Percentiles rank a stretch among this genome's conserved stretches.
Evolutionary conservation across 2,888 invertebrate species (phyloP).

Genomic region (Diadegma fenestrale): DNA sequence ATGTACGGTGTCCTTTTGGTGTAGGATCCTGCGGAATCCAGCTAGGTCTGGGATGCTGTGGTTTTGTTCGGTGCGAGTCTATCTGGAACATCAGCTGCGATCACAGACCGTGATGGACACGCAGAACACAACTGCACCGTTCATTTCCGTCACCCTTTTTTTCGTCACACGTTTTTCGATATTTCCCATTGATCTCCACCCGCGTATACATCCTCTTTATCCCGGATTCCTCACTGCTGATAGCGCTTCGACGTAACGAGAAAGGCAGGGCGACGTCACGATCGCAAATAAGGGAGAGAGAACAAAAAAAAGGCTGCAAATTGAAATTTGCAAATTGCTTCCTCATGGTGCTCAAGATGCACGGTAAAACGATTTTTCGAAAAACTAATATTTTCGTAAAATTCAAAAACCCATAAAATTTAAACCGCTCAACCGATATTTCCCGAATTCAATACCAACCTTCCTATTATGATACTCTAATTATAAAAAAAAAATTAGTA

Average conservation of each 20-base stretch:
- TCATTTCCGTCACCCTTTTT: neutral
- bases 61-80: conserved; percentile 8
- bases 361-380: too few species aligned
- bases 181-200: neutral
- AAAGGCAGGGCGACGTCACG: neutral
- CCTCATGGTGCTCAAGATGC: too few species aligned
- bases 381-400: too few species aligned
- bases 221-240: neutral
- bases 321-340: too few species aligned
- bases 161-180: conserved; percentile 11
- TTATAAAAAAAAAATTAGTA: too few species aligned
- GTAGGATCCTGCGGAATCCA: conserved; percentile 11
- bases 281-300: neutral
- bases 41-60: conserved; percentile 25
- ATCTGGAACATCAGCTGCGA: conserved; percentile 9
- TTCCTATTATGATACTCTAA: too few species aligned
- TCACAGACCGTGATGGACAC: conserved; percentile 10
- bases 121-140: neutral
- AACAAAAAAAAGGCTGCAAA: too few species aligned
- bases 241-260: neutral
- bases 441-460: too few species aligned
- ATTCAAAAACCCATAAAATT: too few species aligned
- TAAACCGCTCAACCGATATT: too few species aligned
- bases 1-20: conserved; percentile 1
- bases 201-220: conserved; percentile 11